Conservation (phyloP, 2,888 invertebrate genomes). For the Tubiluchus corallicola region DNA sequence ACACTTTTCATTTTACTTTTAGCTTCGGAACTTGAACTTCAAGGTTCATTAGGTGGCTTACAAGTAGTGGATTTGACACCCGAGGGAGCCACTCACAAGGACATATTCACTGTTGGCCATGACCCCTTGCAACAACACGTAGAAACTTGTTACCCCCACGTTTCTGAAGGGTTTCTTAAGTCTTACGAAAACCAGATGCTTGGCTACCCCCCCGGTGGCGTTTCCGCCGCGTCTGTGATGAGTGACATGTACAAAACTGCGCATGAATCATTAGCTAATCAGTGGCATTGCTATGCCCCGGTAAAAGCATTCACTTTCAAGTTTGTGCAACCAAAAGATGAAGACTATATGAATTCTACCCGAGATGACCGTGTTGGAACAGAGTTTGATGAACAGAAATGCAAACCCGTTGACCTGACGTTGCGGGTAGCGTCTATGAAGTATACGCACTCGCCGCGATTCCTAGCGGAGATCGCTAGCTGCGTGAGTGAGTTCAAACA, state of each 20-base stretch:
- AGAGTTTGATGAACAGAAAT: conserved; percentile 4
- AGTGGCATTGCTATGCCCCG: conserved; percentile 6
- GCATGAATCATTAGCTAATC: conserved; percentile 16
- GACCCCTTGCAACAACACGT: conserved; percentile 35
- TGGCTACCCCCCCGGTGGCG: too few species aligned
- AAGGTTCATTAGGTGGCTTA: conserved; percentile 76
- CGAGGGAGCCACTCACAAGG: conserved; percentile 59
- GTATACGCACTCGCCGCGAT: conserved; percentile 76
- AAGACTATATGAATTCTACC: conserved; percentile 6
- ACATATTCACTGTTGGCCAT: conserved; percentile 64
- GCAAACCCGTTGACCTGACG: conserved; percentile 22
- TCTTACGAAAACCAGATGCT: conserved; percentile 2
- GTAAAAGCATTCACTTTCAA: not conserved
- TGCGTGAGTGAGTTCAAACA: conserved; percentile 79
- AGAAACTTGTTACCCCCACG: conserved; percentile 9
- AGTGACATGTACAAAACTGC: conserved; percentile 29
- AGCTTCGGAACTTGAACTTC: conserved; percentile 42
- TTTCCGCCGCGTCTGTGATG: too few species aligned
- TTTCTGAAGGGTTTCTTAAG: conserved; percentile 2
- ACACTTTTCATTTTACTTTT: conserved; percentile 8
- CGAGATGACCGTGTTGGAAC: conserved; percentile 5
- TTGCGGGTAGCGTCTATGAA: conserved; percentile 70
- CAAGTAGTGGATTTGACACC: conserved; percentile 65
- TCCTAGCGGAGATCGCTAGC: conserved; percentile 63
- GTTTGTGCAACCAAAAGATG: conserved; percentile 6